Evolutionary conservation across 2,888 invertebrate genomes (phyloP), one percentile per base, ranked within the genome.

Genomic region (Vesta saturnalis): DNA sequence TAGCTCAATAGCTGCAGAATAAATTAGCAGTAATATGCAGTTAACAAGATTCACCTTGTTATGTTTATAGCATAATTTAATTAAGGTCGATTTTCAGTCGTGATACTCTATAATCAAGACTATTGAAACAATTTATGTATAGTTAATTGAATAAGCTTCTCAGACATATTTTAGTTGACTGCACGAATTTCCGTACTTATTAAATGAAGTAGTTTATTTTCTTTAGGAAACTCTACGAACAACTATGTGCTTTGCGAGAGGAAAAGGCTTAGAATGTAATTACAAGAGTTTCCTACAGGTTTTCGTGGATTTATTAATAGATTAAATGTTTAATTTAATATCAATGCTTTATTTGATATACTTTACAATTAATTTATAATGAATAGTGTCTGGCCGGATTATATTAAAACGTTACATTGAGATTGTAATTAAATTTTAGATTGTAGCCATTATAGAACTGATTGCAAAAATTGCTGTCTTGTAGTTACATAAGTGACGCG

Each of bases 251-350:
- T 49, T 49, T 49, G 16, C 6, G 18, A 49, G 47, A 8, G 18
- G 16, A 49, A 49, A 23, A 49, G 15, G 47, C 18, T 49, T 49
- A 49, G 47, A 49, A 49, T 49, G 47, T 49, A 49, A 49, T 49
- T 49, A 49, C 18, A 49, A 14, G 16, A 18, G 47, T 49, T 39
- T 39, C 39, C 39, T 49, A 49, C 14, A 18, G 47, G 47, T 49
- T 49, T 49, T 49, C 47, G 12, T 18, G 47, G 8, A 43, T 43
- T 49, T 49, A 49, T 49, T 18, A 15, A 18, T 49, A 2, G 15
- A 49, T 49, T 49, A 18, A 39, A 49, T 49, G 47, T 49, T 49
- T 49, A 8, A 49, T 49, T 49, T 49, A 49, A 18, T 49, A 49
- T 49, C 47, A 49, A 49, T 14, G 47, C 47, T 49, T 49, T 15